These are phyloP conservation scores for Schizopygopsis pylzovi DNA, from an alignment of 2,797 vertebrate genomes.

Conservation along the genomic window DNA sequence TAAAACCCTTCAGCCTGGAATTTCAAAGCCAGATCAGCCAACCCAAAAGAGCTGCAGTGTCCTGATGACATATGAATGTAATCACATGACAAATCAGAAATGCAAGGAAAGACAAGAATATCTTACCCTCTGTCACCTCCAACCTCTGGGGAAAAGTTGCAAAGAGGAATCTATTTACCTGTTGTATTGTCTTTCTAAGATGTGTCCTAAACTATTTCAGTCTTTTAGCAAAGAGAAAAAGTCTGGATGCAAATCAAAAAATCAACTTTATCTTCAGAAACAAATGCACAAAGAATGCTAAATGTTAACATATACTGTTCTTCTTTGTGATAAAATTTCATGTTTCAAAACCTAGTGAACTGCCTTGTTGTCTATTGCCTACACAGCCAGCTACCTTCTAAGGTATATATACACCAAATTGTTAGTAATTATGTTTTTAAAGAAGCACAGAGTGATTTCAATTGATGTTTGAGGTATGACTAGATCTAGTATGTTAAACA, in stretches of 20 bases:
- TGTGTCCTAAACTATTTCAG: background rate
- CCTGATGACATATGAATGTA: conserved; percentile 65
- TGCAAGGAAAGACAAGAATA: conserved; percentile 50
- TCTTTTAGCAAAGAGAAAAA: background rate
- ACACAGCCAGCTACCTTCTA: background rate
- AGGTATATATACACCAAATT: too few relatives aligned
- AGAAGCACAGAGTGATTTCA: too few relatives aligned
- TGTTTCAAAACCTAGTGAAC: background rate
- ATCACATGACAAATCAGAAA: conserved; percentile 63
- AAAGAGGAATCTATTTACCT: conserved; percentile 20
- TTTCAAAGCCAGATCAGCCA: conserved; percentile 59
- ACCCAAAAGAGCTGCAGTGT: conserved; percentile 56
- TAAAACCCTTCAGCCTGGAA: conserved; percentile 52
- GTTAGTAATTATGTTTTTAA: too few relatives aligned
- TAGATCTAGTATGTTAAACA: too few relatives aligned
- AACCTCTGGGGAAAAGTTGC: conserved; percentile 20
- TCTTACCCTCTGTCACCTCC: conserved; percentile 17
- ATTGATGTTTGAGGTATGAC: too few relatives aligned
- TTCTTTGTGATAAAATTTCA: background rate
- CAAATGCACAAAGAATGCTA: background rate
- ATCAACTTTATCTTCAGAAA: background rate
- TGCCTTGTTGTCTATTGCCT: background rate
- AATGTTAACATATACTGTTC: background rate
- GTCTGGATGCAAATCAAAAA: background rate
- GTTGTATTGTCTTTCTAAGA: conserved; percentile 8